Base-by-base conservation (phyloP, 2,797 vertebrate species). In the Triplophysa bombifrons region DNA sequence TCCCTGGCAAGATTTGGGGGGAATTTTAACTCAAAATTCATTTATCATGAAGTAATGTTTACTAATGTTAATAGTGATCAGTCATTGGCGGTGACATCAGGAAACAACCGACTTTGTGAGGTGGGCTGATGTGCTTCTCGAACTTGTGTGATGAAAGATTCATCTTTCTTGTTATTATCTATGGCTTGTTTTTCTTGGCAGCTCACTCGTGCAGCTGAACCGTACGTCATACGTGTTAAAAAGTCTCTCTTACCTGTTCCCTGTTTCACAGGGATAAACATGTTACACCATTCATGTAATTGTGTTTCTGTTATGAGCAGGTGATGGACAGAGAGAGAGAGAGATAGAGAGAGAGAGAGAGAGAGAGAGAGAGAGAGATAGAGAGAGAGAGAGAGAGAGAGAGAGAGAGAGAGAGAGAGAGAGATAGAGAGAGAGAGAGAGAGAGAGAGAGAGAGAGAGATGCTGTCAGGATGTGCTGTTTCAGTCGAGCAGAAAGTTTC, bases 201-300 rank as follows among this genome's bases (percentile, higher is more conserved):
- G 38, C 10, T 44, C 6, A 1, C 20, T 55, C 11, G 2, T 75
- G 63, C 50, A 0, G 20, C 17, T 20, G 16, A 67, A 56, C 16
- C 16, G 4, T 20, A 51, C 38, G 1, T 82, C 65, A 80, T 84
- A 77, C 88, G 87, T 72, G 83, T 79, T 90, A 82, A 83, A 84
- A 48, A 16, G 51, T 19, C 50, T 44, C 61, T 76, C 68, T 72
- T 48, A 46, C 63, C 74, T 48, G 34, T 56, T 67, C 20, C 19
- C 50, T 0, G 20, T 56, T 34, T 65, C 61, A 63, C 4, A 16
- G 19, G n/a, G 50, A 55, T 66, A 55, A 41, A 34, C 63, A 38
- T 55, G 64, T 67, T 56, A 30, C 27, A 30, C n/a, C 64, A 30
- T 67, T 19, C 27, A 10, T 46, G 11, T 3, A 16, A 41, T 4